Conservation (phyloP, 2,888 invertebrate species). For the Dastarcus helophoroides region DNA sequence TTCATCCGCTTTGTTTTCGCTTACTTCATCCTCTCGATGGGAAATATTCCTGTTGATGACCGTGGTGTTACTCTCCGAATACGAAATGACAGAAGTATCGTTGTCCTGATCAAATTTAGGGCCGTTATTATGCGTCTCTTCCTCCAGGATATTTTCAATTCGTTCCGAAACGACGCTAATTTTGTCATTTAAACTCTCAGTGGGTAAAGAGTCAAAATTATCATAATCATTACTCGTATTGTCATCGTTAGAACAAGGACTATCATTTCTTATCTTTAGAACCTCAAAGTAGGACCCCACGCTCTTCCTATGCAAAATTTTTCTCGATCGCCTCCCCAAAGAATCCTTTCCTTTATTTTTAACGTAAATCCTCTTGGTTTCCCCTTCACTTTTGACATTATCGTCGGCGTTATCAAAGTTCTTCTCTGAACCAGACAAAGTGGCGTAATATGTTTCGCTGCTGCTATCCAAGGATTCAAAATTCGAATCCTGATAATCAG, state of each 20-base stretch:
- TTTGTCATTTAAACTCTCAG: slow-evolving; percentile 45
- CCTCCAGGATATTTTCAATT: slow-evolving; percentile 43
- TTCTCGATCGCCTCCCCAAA: slow-evolving; percentile 23
- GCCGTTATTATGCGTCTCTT: slow-evolving; percentile 10
- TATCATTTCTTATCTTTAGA: slow-evolving; percentile 33
- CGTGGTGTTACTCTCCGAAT: slow-evolving; percentile 42
- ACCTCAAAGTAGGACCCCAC: slow-evolving; percentile 36
- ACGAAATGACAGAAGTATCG: slow-evolving; percentile 39
- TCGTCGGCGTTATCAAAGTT: slow-evolving; percentile 24
- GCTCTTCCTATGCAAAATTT: slow-evolving; percentile 30
- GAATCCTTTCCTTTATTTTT: slow-evolving; percentile 31
- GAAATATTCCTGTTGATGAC: slow-evolving; percentile 17
- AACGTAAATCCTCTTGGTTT: slow-evolving; percentile 20
- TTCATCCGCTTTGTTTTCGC: slow-evolving; percentile 5
- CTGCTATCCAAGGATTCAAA: slow-evolving; percentile 35
- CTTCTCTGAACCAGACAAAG: slow-evolving; percentile 31
- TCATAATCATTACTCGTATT: slow-evolving; percentile 42
- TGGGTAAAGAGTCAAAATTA: slow-evolving; percentile 29
- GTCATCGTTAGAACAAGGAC: slow-evolving; percentile 42
- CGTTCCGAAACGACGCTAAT: slow-evolving; percentile 45
- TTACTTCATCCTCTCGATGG: slow-evolving; percentile 9
- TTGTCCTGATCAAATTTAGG: slow-evolving; percentile 37
- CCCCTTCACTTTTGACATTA: slow-evolving; percentile 12
- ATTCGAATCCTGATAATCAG: slow-evolving; percentile 34
- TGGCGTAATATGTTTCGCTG: slow-evolving; percentile 34